Evolutionary conservation across 2,888 invertebrate genomes (phyloP).

Genomic region (Phalangium opilio): DNA sequence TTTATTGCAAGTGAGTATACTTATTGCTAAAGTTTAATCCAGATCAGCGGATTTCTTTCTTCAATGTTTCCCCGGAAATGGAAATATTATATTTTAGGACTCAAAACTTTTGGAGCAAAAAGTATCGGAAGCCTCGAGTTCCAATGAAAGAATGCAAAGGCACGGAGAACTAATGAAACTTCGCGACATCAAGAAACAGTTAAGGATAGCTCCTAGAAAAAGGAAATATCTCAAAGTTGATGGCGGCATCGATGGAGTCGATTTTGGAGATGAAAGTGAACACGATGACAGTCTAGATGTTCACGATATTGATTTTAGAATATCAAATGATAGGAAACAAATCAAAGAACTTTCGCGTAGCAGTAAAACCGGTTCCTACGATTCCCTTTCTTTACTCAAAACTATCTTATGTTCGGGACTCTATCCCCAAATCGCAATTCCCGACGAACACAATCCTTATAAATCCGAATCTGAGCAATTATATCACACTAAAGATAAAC

Average conservation of each 20-base stretch:
- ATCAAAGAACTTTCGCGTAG: slow-evolving; percentile 11
- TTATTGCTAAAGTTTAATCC: not conserved
- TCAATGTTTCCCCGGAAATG: too few species aligned
- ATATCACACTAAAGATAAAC: slow-evolving; percentile 44
- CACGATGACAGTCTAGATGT: slow-evolving; percentile 48
- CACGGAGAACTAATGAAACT: slow-evolving; percentile 80
- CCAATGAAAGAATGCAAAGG: slow-evolving; percentile 56
- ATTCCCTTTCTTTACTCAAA: slow-evolving; percentile 53
- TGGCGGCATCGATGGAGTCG: slow-evolving; percentile 44
- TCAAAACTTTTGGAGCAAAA: slow-evolving; percentile 26
- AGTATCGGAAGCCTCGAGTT: not conserved
- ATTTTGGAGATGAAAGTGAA: slow-evolving; percentile 42
- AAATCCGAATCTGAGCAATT: slow-evolving; percentile 44
- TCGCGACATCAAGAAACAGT: slow-evolving; percentile 56
- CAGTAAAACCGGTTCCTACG: slow-evolving; percentile 45
- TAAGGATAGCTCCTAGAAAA: slow-evolving; percentile 49
- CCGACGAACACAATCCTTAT: slow-evolving; percentile 83
- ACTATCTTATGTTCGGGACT: slow-evolving; percentile 77
- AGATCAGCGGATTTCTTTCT: not conserved
- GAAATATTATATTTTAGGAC: slow-evolving; percentile 22
- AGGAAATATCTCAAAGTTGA: slow-evolving; percentile 53
- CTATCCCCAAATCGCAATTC: slow-evolving; percentile 88
- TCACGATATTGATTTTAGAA: slow-evolving; percentile 69
- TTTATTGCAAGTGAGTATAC: slow-evolving; percentile 46
- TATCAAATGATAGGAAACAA: slow-evolving; percentile 56